phyloP scores from a whole-genome alignment of 2,797 vertebrate species.

The Trachops cirrhosus region DNA sequence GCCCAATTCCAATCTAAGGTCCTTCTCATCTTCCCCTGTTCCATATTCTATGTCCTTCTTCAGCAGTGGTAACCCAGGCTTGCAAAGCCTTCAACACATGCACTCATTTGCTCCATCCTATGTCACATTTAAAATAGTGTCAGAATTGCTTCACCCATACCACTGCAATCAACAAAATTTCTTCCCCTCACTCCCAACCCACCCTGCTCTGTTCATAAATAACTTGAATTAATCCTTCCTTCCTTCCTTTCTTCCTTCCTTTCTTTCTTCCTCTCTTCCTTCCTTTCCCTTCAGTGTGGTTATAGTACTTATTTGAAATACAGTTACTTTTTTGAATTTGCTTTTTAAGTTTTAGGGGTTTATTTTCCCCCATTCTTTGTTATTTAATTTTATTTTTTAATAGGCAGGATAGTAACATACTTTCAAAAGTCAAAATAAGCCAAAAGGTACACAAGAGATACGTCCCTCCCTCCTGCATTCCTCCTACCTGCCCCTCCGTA shows the following conservation, averaged over 20 bases:
- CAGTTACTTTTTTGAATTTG: not conserved
- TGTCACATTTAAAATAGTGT: not conserved
- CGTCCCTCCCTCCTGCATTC: not conserved
- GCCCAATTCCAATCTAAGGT: not conserved
- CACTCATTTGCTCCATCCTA: not conserved
- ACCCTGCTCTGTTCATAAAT: not conserved
- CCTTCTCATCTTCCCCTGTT: not conserved
- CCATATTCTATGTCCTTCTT: not conserved
- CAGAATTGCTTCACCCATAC: not conserved
- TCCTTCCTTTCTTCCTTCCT: not conserved
- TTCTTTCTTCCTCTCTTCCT: not conserved
- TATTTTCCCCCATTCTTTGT: not conserved
- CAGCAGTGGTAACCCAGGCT: not conserved
- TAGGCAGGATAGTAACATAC: not conserved
- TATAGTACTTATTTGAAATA: not conserved
- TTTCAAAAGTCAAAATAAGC: not conserved
- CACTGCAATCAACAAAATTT: not conserved
- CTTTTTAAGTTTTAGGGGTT: constrained; percentile 15
- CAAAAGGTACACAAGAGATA: not conserved
- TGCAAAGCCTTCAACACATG: not conserved
- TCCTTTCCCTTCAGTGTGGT: not conserved
- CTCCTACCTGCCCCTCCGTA: not conserved
- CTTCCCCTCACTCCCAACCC: too few species aligned
- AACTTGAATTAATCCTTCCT: not conserved
- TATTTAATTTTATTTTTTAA: not conserved